phyloP scores from a whole-genome alignment of 2,888 invertebrate genomes.

The Plagodis dolabraria region DNA sequence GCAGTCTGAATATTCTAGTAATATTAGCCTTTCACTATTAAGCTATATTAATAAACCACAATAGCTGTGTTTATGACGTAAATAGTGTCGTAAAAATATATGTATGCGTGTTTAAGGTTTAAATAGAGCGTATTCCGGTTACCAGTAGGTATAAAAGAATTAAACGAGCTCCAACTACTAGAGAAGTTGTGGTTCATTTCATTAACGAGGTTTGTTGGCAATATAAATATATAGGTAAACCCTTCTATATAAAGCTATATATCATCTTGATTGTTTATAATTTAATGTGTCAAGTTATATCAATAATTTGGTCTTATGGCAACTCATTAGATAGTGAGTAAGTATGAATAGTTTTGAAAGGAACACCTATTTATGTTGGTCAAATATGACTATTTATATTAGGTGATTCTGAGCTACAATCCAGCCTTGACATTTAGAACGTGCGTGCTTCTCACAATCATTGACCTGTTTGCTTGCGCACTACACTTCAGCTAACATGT shows the following conservation, averaged over 20 bases:
- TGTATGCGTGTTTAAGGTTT: constrained; percentile 3
- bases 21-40: constrained; percentile 49
- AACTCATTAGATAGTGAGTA: no score
- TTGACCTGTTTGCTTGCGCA: constrained; percentile 60
- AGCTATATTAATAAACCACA: constrained; percentile 59
- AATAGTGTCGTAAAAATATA: constrained; percentile 3
- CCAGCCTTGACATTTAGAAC: constrained; percentile 71
- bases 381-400: no score
- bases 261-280: no score
- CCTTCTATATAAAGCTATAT: constrained; percentile 2
- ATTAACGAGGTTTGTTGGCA: constrained; percentile 12
- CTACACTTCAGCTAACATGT: constrained; percentile 61
- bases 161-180: background rate
- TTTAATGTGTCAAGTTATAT: no score
- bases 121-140: constrained; percentile 8
- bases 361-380: no score
- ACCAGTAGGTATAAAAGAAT: constrained; percentile 1
- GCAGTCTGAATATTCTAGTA: constrained; percentile 55
- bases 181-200: constrained; percentile 6
- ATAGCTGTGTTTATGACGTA: constrained; percentile 24
- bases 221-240: constrained; percentile 2
- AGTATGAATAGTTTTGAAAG: no score
- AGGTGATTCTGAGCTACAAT: constrained; percentile 43
- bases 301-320: no score
- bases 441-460: constrained; percentile 59